A percentile compares a stretch with the other conserved stretches of the same genome.
Conservation (phyloP, 1,140 invertebrate species). For the Magallana angulata region DNA sequence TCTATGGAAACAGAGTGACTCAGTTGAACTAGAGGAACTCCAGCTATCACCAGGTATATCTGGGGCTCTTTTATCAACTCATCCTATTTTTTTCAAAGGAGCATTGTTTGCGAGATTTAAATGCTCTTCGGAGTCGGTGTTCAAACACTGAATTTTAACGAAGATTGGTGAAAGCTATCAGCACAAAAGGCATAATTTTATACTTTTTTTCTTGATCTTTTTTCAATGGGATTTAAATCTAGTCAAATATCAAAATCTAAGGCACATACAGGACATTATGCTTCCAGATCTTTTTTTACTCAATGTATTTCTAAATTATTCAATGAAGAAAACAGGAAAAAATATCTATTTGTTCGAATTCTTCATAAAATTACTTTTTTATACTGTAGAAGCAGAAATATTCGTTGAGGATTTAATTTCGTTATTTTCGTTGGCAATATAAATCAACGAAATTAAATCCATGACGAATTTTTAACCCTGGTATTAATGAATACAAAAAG, state of each 20-base stretch:
- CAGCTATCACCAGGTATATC: background rate
- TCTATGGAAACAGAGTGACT: slow-evolving; percentile 30
- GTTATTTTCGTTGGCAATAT: too few relatives aligned
- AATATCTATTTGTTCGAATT: too few relatives aligned
- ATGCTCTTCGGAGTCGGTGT: background rate
- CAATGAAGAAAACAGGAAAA: too few relatives aligned
- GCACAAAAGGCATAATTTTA: slow-evolving; percentile 19
- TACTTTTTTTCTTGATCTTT: background rate
- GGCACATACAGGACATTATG: background rate
- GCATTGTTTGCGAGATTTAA: slow-evolving; percentile 31
- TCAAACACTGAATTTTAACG: slow-evolving; percentile 11
- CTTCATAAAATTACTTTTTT: too few relatives aligned
- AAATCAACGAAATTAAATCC: too few relatives aligned
- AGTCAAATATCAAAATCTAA: slow-evolving; percentile 7
- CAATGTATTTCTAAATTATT: background rate
- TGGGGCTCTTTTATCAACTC: slow-evolving; percentile 6
- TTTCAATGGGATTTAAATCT: slow-evolving; percentile 20
- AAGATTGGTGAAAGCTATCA: background rate
- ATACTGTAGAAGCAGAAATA: too few relatives aligned
- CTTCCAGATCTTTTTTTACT: background rate
- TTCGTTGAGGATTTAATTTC: too few relatives aligned
- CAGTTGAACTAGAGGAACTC: slow-evolving; percentile 11
- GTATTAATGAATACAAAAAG: too few relatives aligned
- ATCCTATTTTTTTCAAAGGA: slow-evolving; percentile 28
- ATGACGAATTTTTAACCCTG: too few relatives aligned